These are phyloP conservation scores for Nerophis lumbriciformis DNA, from an alignment of 2,113 vertebrate species.

Conservation along the genomic window DNA sequence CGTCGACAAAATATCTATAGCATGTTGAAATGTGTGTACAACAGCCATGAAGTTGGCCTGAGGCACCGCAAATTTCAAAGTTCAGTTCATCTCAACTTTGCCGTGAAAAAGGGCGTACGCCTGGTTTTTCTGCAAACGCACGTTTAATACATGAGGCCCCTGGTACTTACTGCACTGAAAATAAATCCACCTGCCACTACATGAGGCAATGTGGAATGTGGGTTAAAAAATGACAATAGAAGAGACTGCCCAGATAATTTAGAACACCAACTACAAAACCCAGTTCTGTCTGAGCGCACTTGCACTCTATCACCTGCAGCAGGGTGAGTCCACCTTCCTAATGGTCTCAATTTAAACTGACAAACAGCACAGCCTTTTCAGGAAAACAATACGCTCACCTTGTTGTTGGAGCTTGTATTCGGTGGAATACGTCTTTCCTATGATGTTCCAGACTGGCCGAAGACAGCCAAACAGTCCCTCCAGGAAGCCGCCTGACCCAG, in stretches of 20 bases:
- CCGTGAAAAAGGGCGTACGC: no score
- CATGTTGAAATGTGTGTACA: no score
- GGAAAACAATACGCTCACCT: conserved; percentile 71
- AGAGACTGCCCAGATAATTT: conserved; percentile 4
- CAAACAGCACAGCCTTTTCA: conserved; percentile 28
- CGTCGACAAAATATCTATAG: no score
- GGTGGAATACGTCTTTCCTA: conserved; percentile 95
- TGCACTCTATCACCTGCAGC: conserved; percentile 18
- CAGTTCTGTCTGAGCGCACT: conserved; percentile 37
- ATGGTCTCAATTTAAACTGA: conserved; percentile 48
- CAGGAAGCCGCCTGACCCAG: conserved; percentile 83
- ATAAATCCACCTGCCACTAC: no score
- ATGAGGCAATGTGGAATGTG: not conserved
- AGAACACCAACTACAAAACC: conserved; percentile 8
- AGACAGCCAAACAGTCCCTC: conserved; percentile 96
- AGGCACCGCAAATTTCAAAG: no score
- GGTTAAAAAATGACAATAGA: conserved; percentile 4
- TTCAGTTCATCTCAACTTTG: no score
- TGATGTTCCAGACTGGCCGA: conserved; percentile 96
- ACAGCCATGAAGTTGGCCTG: no score
- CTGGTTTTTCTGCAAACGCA: no score
- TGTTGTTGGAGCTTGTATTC: conserved; percentile 98
- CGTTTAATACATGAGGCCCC: no score
- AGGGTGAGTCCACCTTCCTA: conserved; percentile 43
- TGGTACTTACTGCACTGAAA: no score